Evolutionary conservation across 1,140 invertebrate genomes (phyloP).

Genomic region (Dendrolimus punctatus): DNA sequence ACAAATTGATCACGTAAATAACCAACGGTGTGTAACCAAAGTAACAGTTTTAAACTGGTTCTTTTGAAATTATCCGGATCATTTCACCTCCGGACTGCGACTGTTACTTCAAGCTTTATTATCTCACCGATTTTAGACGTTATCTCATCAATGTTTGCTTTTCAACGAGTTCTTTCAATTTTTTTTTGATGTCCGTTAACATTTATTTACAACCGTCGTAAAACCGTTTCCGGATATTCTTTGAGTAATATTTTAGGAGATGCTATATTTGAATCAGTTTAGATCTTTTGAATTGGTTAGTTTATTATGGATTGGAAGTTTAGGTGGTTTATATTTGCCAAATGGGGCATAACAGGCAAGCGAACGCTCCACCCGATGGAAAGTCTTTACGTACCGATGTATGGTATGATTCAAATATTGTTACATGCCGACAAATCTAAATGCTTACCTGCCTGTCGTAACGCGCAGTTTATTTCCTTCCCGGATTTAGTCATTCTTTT

Average conservation of each 20-base stretch:
- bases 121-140: constrained; percentile 29
- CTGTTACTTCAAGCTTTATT: constrained; percentile 24
- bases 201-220: constrained; percentile 11
- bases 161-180: constrained; percentile 4
- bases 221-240: constrained; percentile 7
- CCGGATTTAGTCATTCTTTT: too few species aligned
- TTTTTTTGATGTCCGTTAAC: not conserved
- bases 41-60: constrained; percentile 15
- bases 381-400: too few species aligned
- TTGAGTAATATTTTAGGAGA: not conserved
- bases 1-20: constrained; percentile 5
- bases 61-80: constrained; percentile 26
- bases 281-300: too few species aligned
- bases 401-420: too few species aligned
- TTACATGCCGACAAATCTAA: too few species aligned
- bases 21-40: constrained; percentile 13
- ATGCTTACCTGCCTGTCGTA: too few species aligned
- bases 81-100: constrained; percentile 6
- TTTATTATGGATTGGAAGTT: too few species aligned
- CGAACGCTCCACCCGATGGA: too few species aligned
- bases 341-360: too few species aligned
- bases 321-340: too few species aligned
- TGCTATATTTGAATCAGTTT: not conserved
- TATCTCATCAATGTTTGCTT: constrained; percentile 24
- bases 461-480: too few species aligned